phyloP scores from a whole-genome alignment of 2,888 invertebrate species.

The Pseudeuparius sepicola region DNA sequence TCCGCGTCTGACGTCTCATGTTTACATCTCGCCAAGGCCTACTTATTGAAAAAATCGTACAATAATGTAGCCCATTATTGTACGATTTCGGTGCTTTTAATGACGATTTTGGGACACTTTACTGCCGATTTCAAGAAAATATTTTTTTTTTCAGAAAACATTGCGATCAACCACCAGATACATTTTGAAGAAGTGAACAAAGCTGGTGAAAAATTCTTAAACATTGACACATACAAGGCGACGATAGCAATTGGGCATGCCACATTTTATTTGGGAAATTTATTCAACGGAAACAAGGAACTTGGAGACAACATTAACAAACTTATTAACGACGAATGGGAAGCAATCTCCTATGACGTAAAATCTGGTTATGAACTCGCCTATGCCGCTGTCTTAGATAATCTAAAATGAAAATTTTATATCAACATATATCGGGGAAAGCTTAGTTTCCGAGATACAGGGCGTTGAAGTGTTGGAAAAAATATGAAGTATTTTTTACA shows the following conservation, averaged over 20 bases:
- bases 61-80: too few species aligned
- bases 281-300: constrained; percentile 25
- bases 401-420: too few species aligned
- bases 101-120: too few species aligned
- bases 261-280: constrained; percentile 21
- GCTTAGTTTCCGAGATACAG: too few species aligned
- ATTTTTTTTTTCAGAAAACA: constrained; percentile 14
- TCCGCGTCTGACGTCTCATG: too few species aligned
- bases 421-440: too few species aligned
- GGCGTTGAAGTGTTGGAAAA: too few species aligned
- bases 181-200: constrained; percentile 18
- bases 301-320: constrained; percentile 22
- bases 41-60: too few species aligned
- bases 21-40: too few species aligned
- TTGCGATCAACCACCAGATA: constrained; percentile 10
- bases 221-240: constrained; percentile 13
- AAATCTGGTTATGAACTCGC: constrained; percentile 20
- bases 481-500: too few species aligned
- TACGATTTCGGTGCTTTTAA: too few species aligned
- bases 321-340: constrained; percentile 26
- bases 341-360: constrained; percentile 22
- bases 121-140: too few species aligned
- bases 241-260: constrained; percentile 12
- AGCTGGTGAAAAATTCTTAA: constrained; percentile 10
- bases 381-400: constrained; percentile 17